These are phyloP conservation scores for Agriopis aurantiaria DNA, from an alignment of 2,888 invertebrate species.

Conservation along the genomic window DNA sequence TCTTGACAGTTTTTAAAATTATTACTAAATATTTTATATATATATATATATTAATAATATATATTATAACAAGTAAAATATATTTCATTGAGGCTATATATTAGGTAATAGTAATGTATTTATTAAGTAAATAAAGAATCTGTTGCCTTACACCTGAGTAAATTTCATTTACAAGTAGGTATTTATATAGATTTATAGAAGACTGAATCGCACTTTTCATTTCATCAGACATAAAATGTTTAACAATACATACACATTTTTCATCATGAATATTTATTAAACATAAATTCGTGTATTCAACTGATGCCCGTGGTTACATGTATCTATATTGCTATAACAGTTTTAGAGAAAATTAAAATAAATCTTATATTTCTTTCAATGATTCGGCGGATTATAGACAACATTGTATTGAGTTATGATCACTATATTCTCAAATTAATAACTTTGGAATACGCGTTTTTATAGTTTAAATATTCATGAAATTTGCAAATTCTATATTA, in stretches of 20 bases:
- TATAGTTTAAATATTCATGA: neutral
- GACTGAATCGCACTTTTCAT: constrained; percentile 40
- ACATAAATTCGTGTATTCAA: neutral
- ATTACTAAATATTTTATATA: constrained; percentile 1
- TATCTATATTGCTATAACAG: too few species aligned
- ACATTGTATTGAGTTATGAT: neutral
- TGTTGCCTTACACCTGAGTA: constrained; percentile 30
- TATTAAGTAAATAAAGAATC: constrained; percentile 33
- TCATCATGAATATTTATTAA: neutral
- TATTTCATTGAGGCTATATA: constrained; percentile 31
- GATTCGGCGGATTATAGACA: neutral
- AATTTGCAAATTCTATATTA: neutral
- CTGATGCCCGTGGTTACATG: neutral
- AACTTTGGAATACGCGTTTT: constrained; percentile 1
- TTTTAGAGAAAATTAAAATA: too few species aligned
- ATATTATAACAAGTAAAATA: constrained; percentile 10
- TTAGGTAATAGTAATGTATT: constrained; percentile 24
- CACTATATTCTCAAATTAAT: neutral
- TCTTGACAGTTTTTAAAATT: constrained; percentile 22
- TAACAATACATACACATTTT: neutral
- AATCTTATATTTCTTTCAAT: too few species aligned
- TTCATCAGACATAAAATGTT: neutral
- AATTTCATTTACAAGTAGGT: constrained; percentile 5
- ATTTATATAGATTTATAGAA: constrained; percentile 16
- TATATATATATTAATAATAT: constrained; percentile 1